These are phyloP conservation scores for Crypturellus tataupa DNA, from an alignment of 2,797 vertebrate species.

Conservation along the genomic window DNA sequence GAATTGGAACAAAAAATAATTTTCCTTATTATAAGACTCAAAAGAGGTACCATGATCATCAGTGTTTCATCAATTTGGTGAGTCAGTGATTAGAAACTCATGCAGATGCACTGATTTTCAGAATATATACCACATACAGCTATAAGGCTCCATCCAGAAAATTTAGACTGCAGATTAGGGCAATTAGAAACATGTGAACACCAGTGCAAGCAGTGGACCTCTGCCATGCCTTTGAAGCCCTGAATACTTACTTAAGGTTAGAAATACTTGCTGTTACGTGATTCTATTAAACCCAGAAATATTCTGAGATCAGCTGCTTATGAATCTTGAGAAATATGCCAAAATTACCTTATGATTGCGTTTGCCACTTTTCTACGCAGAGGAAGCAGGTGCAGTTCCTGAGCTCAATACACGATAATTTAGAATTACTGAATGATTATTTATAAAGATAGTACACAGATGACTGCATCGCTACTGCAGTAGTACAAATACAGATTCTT, in stretches of 20 bases:
- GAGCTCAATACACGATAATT: background rate
- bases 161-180: background rate
- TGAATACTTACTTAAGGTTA: background rate
- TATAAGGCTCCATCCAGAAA: background rate
- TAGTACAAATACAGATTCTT: background rate
- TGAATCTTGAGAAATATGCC: background rate
- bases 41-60: background rate
- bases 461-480: background rate
- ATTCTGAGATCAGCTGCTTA: conserved; percentile 21
- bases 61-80: background rate
- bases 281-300: conserved; percentile 22
- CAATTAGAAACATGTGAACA: conserved; percentile 1
- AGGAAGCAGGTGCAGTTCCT: conserved; percentile 13
- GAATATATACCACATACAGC: background rate
- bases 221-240: background rate
- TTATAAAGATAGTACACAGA: background rate
- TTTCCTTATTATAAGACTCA: background rate
- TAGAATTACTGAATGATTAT: background rate
- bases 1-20: background rate
- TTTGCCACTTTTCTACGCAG: conserved; percentile 13
- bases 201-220: background rate
- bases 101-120: background rate
- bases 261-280: background rate
- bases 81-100: background rate
- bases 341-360: background rate